These are phyloP conservation scores for Tolmerus cingulatus DNA, from an alignment of 2,888 invertebrate species.

Conservation along the genomic window DNA sequence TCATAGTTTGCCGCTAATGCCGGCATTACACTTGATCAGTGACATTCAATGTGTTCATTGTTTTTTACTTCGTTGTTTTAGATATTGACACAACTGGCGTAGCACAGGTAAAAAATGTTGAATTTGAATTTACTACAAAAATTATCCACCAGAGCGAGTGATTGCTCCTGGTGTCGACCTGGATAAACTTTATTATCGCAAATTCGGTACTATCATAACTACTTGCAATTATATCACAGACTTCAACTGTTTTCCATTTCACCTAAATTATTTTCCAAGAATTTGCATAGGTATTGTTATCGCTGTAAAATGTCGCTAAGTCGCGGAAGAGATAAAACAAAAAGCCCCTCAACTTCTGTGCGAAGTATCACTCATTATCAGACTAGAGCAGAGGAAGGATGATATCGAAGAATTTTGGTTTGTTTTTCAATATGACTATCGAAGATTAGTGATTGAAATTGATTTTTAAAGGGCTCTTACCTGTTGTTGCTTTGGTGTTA, in stretches of 20 bases:
- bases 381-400: not conserved
- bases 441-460: not conserved
- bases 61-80: not conserved
- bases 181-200: constrained; percentile 1
- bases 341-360: not conserved
- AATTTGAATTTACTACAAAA: not conserved
- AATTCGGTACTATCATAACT: not conserved
- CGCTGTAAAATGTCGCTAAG: not conserved
- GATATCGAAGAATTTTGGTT: constrained; percentile 5
- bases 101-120: not conserved
- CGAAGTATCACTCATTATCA: not conserved
- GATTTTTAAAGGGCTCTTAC: not conserved
- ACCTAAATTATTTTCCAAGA: constrained; percentile 21
- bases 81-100: not conserved
- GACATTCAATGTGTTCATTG: not conserved
- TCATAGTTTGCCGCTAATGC: not conserved
- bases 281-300: constrained; percentile 39
- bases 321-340: constrained; percentile 14
- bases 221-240: not conserved
- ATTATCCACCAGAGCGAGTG: not conserved
- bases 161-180: not conserved
- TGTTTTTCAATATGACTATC: not conserved
- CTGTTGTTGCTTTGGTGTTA: not conserved
- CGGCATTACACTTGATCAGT: constrained; percentile 3
- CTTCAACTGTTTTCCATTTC: not conserved